Percentiles rank a stretch among this genome's conserved stretches.
Evolutionary conservation across 64 coral and sea anemone genomes (phyloP).

Genomic region (Acropora yongei): DNA sequence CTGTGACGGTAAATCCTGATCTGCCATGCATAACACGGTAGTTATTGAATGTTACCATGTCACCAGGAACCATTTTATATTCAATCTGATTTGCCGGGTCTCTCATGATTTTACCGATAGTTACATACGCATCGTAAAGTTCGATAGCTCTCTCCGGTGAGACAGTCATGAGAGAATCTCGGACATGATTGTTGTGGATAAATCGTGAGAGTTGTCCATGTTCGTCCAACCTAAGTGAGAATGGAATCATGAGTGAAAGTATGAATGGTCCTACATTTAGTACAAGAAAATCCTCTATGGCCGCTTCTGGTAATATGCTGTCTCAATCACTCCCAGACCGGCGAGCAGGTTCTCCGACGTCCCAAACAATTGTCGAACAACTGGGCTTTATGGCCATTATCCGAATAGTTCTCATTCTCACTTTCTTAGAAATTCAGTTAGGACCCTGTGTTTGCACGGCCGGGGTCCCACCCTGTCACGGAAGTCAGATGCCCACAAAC

Average conservation of each 20-base stretch:
- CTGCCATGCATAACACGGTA: conserved; percentile 85
- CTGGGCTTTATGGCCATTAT: too few relatives aligned
- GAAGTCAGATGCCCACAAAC: too few relatives aligned
- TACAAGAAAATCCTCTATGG: not conserved
- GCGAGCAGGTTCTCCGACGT: too few relatives aligned
- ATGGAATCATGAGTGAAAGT: not conserved
- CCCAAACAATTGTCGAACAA: too few relatives aligned
- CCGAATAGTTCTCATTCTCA: too few relatives aligned
- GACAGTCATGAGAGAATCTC: conserved; percentile 58
- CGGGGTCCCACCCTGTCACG: too few relatives aligned
- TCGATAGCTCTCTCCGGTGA: conserved; percentile 61
- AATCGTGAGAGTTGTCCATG: conserved; percentile 63
- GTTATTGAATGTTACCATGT: conserved; percentile 80
- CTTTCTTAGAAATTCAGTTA: too few relatives aligned
- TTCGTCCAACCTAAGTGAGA: conserved; percentile 56
- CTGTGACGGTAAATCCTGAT: conserved; percentile 46
- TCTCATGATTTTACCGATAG: conserved; percentile 62
- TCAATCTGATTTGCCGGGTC: conserved; percentile 76
- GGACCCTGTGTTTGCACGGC: too few relatives aligned
- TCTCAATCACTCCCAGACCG: too few relatives aligned
- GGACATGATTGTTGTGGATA: conserved; percentile 73
- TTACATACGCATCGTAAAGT: conserved; percentile 69
- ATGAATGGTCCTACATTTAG: not conserved
- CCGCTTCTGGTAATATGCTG: too few relatives aligned
- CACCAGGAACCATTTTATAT: conserved; percentile 65